phyloP scores from a whole-genome alignment of 2,888 invertebrate species.

The Augiades crinisus region DNA sequence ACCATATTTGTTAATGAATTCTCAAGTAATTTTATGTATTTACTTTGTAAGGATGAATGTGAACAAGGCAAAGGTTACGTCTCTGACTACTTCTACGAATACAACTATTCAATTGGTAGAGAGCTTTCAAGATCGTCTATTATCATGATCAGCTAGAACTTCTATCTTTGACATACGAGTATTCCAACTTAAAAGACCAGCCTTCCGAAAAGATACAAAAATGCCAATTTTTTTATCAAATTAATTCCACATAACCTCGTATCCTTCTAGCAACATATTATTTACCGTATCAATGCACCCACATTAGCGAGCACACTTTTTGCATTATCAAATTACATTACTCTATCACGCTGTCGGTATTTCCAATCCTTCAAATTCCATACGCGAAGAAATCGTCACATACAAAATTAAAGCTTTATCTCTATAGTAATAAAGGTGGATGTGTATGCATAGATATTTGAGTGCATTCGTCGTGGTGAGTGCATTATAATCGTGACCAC shows the following conservation, averaged over 20 bases:
- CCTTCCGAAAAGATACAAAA: too few species aligned
- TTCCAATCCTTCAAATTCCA: conserved; percentile 29
- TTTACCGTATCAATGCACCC: neutral
- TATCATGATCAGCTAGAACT: too few species aligned
- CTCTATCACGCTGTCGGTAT: conserved; percentile 30
- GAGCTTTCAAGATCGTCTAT: too few species aligned
- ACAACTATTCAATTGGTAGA: too few species aligned
- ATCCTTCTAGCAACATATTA: neutral
- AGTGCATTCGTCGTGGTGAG: conserved; percentile 23
- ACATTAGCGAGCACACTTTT: conserved; percentile 5
- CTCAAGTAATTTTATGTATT: too few species aligned
- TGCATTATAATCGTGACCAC: conserved; percentile 24
- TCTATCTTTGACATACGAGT: too few species aligned
- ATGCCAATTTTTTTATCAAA: too few species aligned
- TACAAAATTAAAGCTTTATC: neutral
- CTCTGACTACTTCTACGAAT: too few species aligned
- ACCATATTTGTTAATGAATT: too few species aligned
- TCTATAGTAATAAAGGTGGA: neutral
- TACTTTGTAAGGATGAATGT: too few species aligned
- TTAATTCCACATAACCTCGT: neutral
- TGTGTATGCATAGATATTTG: conserved; percentile 6
- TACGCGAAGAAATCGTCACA: neutral
- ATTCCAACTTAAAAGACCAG: too few species aligned
- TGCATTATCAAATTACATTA: conserved; percentile 18
- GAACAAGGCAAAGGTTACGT: too few species aligned